Conservation (phyloP, 2,797 vertebrate species). For the Morelia viridis region DNA sequence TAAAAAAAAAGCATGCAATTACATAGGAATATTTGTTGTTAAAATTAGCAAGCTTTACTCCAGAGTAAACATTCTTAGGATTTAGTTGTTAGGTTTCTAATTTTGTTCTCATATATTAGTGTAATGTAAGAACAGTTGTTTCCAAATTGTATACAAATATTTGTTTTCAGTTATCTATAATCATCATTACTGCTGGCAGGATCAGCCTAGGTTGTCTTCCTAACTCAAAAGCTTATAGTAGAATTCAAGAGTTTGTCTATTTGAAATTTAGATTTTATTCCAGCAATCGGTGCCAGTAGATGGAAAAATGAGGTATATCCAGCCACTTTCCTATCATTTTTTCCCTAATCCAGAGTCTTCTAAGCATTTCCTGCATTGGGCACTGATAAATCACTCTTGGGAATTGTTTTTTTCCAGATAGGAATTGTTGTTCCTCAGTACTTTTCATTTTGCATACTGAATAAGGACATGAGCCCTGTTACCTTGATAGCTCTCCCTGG, state of each 20-base stretch:
- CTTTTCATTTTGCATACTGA: background rate
- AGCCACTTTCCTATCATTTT: background rate
- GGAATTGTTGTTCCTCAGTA: background rate
- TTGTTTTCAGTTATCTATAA: background rate
- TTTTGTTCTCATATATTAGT: background rate
- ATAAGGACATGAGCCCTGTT: background rate
- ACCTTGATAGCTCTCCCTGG: slow-evolving; percentile 86
- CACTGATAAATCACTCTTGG: background rate
- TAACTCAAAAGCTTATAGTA: background rate
- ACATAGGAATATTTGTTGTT: background rate
- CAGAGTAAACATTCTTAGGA: background rate
- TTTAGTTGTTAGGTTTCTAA: background rate
- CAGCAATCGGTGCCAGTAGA: background rate
- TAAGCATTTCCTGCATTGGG: background rate
- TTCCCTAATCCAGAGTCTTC: slow-evolving; percentile 11
- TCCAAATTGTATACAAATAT: background rate
- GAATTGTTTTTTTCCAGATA: background rate
- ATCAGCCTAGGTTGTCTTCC: background rate
- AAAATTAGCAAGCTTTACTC: background rate
- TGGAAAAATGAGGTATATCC: background rate
- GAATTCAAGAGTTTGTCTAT: background rate
- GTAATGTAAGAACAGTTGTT: background rate
- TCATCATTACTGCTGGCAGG: background rate
- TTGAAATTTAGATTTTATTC: background rate
- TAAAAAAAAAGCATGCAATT: background rate